These are phyloP conservation scores for Nematolebias whitei DNA, from an alignment of 2,113 vertebrate genomes.

Conservation along the genomic window DNA sequence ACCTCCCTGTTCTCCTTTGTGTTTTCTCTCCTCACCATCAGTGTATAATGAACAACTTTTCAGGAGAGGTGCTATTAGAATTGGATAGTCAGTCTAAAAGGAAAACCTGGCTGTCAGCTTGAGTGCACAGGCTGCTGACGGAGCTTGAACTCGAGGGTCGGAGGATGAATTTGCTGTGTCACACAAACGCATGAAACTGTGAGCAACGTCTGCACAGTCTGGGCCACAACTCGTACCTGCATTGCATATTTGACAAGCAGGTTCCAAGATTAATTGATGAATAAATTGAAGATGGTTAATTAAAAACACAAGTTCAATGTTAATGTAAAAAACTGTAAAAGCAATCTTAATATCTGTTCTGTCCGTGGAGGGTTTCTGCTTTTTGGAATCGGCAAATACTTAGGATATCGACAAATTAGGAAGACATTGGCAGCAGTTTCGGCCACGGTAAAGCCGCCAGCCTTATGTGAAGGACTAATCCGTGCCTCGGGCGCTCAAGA, in stretches of 20 bases:
- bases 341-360: neutral
- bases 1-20: neutral
- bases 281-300: no score
- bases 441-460: no score
- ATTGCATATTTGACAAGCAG: neutral
- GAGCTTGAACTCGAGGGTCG: slow-evolving; percentile 32
- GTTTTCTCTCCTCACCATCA: neutral
- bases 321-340: neutral
- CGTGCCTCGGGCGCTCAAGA: no score
- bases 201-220: slow-evolving; percentile 19
- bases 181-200: slow-evolving; percentile 23
- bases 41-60: slow-evolving; percentile 17
- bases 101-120: slow-evolving; percentile 36
- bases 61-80: slow-evolving; percentile 7
- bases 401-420: no score
- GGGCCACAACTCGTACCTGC: neutral
- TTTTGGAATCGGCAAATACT: no score
- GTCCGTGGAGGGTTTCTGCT: no score
- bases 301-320: no score
- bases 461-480: no score
- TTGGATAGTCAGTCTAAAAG: slow-evolving; percentile 7
- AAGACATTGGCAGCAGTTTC: no score
- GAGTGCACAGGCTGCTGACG: slow-evolving; percentile 33
- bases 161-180: slow-evolving; percentile 44
- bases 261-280: no score